Evolutionary conservation across 2,888 invertebrate species (phyloP).

Genomic region (Agonopterix alstromeriana): DNA sequence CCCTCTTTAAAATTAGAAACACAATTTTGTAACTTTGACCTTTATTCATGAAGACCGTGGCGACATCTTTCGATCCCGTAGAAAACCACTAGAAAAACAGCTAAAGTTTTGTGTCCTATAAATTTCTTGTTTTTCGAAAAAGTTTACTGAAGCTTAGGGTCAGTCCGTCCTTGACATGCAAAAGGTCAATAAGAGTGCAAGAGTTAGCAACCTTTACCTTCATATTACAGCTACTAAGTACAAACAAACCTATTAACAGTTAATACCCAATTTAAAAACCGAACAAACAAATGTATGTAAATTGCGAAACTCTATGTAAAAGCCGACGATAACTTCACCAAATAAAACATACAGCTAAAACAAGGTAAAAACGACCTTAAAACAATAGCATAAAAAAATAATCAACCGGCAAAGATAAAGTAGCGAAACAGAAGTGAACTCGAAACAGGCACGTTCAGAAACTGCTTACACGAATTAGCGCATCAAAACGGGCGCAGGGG

Average conservation of each 20-base stretch:
- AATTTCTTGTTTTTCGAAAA: too few relatives aligned
- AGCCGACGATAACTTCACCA: conserved; percentile 60
- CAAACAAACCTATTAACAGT: conserved; percentile 49
- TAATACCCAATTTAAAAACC: conserved; percentile 75
- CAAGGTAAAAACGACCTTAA: conserved; percentile 31
- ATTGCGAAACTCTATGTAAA: conserved; percentile 71
- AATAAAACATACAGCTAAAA: conserved; percentile 7
- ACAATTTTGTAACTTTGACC: too few relatives aligned
- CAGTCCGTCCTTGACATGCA: too few relatives aligned
- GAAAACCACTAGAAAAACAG: too few relatives aligned
- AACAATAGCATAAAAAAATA: conserved; percentile 21
- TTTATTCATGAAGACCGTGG: too few relatives aligned
- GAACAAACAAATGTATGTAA: conserved; percentile 75
- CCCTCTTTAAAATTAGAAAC: too few relatives aligned
- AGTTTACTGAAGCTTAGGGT: too few relatives aligned
- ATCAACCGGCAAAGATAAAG: conserved; percentile 15
- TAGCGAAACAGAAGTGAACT: conserved; percentile 60
- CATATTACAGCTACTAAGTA: not conserved
- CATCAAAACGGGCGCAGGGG: conserved; percentile 71
- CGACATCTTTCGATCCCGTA: too few relatives aligned
- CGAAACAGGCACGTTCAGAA: conserved; percentile 74
- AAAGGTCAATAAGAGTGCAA: too few relatives aligned
- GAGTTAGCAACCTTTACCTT: not conserved
- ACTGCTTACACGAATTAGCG: conserved; percentile 77
- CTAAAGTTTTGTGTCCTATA: too few relatives aligned